Percentiles rank a stretch among this genome's conserved stretches.
phyloP scores from a whole-genome alignment of 2,888 invertebrate species.

The Microplitis manilae region DNA sequence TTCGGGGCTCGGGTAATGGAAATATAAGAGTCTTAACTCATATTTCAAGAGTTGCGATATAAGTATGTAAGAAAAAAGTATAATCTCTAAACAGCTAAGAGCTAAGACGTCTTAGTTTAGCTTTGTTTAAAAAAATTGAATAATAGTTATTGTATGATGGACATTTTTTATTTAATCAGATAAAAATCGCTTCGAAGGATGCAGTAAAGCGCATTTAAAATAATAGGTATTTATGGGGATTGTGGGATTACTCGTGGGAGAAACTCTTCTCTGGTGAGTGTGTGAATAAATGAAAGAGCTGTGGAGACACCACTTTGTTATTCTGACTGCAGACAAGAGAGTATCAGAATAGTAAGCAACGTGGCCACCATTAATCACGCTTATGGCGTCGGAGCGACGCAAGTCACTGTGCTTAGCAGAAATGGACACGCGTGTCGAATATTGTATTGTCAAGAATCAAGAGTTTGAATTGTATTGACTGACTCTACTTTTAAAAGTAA shows the following conservation, averaged over 20 bases:
- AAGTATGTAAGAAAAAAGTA: too few relatives aligned
- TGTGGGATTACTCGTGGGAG: slow-evolving; percentile 1
- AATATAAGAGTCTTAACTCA: slow-evolving; percentile 27
- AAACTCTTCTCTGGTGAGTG: neutral
- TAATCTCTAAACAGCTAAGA: too few relatives aligned
- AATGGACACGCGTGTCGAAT: slow-evolving; percentile 35
- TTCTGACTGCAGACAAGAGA: slow-evolving; percentile 62
- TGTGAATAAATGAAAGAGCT: slow-evolving; percentile 12
- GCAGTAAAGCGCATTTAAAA: neutral
- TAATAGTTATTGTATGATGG: neutral
- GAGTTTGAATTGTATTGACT: slow-evolving; percentile 9
- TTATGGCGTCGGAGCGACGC: slow-evolving; percentile 69
- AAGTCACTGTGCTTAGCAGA: slow-evolving; percentile 61
- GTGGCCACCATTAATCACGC: slow-evolving; percentile 69
- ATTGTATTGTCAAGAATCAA: neutral
- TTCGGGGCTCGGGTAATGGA: slow-evolving; percentile 20
- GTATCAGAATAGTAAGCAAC: slow-evolving; percentile 69
- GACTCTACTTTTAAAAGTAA: neutral
- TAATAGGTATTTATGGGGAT: neutral
- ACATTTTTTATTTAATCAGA: neutral
- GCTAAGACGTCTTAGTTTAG: too few relatives aligned
- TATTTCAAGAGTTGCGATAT: neutral
- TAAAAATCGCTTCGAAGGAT: neutral
- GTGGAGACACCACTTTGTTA: slow-evolving; percentile 60
- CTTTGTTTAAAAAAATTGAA: neutral